Percentiles rank a stretch among this genome's conserved stretches.
These are phyloP conservation scores for Agrilus cyanescens DNA, from an alignment of 2,888 invertebrate species.

Conservation along the genomic window DNA sequence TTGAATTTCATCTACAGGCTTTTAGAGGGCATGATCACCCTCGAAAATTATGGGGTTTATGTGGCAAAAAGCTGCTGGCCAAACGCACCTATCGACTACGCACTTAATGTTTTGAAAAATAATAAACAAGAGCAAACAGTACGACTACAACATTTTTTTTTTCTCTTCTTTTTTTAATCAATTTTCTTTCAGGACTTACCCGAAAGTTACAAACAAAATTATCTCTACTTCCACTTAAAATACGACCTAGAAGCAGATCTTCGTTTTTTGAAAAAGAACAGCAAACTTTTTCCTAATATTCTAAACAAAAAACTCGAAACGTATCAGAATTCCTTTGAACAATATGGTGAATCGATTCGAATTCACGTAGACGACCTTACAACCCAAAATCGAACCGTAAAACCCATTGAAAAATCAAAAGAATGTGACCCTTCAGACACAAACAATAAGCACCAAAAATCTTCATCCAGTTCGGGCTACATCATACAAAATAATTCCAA, in stretches of 20 bases:
- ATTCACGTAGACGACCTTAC: background rate
- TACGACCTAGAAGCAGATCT: constrained; percentile 28
- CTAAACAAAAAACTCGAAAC: constrained; percentile 18
- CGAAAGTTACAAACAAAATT: constrained; percentile 12
- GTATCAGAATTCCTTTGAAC: constrained; percentile 6
- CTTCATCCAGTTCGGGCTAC: background rate
- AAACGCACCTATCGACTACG: constrained; percentile 40
- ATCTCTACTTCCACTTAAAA: constrained; percentile 21
- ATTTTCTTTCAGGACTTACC: constrained; percentile 2
- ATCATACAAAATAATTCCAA: background rate
- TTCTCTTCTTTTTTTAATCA: no score
- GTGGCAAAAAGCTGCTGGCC: constrained; percentile 53
- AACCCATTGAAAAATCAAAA: background rate
- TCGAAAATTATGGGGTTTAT: constrained; percentile 54
- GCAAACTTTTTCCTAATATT: constrained; percentile 17
- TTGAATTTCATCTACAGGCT: constrained; percentile 55
- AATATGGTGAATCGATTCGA: background rate
- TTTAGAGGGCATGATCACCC: constrained; percentile 44
- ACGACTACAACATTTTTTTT: no score
- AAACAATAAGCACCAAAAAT: background rate
- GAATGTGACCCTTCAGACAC: background rate
- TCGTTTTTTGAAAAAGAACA: constrained; percentile 21
- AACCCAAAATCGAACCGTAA: background rate
- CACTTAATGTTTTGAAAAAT: constrained; percentile 29
- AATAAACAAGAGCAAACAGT: constrained; percentile 4